These are phyloP conservation scores for Encarsia formosa DNA, from an alignment of 2,888 invertebrate genomes.

Conservation along the genomic window DNA sequence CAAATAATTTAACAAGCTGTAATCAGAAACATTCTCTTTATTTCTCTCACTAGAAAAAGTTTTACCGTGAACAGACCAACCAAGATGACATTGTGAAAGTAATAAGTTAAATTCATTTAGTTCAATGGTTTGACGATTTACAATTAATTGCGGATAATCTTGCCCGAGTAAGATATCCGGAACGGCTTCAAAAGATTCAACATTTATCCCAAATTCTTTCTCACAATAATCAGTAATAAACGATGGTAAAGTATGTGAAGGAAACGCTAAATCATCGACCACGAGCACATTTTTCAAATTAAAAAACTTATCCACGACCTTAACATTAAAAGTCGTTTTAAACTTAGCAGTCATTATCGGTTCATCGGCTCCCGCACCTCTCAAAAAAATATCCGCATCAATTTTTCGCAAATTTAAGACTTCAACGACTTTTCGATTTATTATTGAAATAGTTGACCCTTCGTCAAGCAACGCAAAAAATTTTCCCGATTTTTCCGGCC, in stretches of 20 bases:
- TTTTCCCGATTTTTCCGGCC: neutral
- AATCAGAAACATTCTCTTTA: too few species aligned
- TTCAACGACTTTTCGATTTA: neutral
- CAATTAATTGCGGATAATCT: neutral
- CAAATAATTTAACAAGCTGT: too few species aligned
- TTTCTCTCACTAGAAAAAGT: too few species aligned
- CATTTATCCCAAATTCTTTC: neutral
- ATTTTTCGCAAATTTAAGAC: neutral
- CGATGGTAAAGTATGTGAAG: neutral
- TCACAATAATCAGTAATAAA: neutral
- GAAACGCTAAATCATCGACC: neutral
- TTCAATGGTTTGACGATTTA: neutral
- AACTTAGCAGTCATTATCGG: neutral
- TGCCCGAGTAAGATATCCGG: neutral
- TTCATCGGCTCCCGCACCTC: neutral
- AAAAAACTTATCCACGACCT: neutral
- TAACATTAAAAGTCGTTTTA: neutral
- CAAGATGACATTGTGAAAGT: neutral
- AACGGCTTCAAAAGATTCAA: neutral
- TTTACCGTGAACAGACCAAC: constrained; percentile 1
- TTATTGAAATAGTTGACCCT: neutral
- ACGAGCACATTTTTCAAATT: neutral
- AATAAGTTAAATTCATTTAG: neutral
- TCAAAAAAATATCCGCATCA: neutral
- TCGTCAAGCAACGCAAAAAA: constrained; percentile 1